These are phyloP conservation scores for Troides helena DNA, from an alignment of 2,888 invertebrate species.

Conservation along the genomic window DNA sequence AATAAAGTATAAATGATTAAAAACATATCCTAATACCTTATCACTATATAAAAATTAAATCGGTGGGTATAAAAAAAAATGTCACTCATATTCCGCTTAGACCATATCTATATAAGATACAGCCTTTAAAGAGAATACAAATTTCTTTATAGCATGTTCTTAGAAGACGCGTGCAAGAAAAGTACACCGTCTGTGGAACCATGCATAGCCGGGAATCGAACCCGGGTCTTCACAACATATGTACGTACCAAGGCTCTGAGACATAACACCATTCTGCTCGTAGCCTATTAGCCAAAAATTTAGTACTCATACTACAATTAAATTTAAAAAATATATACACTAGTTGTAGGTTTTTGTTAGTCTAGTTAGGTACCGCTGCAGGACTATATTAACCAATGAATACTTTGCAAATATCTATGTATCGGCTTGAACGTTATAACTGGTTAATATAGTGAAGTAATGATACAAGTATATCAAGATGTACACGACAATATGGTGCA, in stretches of 20 bases:
- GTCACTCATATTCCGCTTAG: conserved; percentile 40
- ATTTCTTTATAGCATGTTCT: conserved; percentile 66
- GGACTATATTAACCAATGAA: too few species aligned
- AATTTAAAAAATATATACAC: too few species aligned
- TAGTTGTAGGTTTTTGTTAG: too few species aligned
- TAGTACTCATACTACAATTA: background rate
- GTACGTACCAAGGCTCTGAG: conserved; percentile 19
- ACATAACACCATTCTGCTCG: conserved; percentile 36
- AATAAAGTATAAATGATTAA: too few species aligned
- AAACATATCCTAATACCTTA: too few species aligned
- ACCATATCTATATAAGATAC: conserved; percentile 44
- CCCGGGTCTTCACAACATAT: conserved; percentile 36
- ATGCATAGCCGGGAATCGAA: conserved; percentile 57
- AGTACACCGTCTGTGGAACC: conserved; percentile 67
- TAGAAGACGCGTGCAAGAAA: conserved; percentile 62
- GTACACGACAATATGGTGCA: too few species aligned
- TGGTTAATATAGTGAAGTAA: too few species aligned
- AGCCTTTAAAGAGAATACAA: conserved; percentile 43
- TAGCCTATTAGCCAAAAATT: background rate
- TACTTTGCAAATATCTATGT: too few species aligned
- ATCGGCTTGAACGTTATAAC: too few species aligned
- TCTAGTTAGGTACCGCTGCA: too few species aligned
- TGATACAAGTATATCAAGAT: too few species aligned
- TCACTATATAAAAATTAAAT: too few species aligned
- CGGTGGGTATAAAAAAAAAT: conserved; percentile 32